Conservation (phyloP, 2,797 vertebrate species). For the Clarias fuscus region DNA sequence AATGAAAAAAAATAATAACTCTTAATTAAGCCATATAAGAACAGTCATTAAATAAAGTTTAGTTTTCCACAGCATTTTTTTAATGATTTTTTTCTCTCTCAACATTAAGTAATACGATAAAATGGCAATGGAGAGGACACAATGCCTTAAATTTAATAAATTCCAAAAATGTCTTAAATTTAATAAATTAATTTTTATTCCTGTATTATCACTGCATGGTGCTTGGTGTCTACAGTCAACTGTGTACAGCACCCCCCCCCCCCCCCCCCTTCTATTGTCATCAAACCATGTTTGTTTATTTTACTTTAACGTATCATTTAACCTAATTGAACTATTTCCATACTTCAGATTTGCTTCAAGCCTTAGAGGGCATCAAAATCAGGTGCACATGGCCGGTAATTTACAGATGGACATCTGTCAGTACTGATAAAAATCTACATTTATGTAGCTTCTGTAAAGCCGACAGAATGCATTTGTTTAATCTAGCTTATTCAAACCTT, state of each 20-base stretch:
- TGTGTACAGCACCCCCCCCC: not conserved
- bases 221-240: not conserved
- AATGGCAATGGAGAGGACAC: not conserved
- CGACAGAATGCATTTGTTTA: not conserved
- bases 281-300: too few relatives aligned
- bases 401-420: not conserved
- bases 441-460: not conserved
- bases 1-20: not conserved
- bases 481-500: not conserved
- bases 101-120: too few relatives aligned
- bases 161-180: too few relatives aligned
- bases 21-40: not conserved
- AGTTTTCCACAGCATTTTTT: not conserved
- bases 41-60: not conserved
- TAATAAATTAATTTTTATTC: not conserved
- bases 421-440: not conserved
- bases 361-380: too few relatives aligned
- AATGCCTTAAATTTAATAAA: not conserved
- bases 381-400: not conserved
- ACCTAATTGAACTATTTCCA: not conserved
- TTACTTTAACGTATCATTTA: not conserved
- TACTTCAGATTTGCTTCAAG: not conserved
- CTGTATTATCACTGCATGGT: not conserved
- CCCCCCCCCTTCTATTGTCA: too few relatives aligned
- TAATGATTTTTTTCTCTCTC: too few relatives aligned